These are phyloP conservation scores for Prosapia bicincta DNA, from an alignment of 2,888 invertebrate species.

Conservation along the genomic window DNA sequence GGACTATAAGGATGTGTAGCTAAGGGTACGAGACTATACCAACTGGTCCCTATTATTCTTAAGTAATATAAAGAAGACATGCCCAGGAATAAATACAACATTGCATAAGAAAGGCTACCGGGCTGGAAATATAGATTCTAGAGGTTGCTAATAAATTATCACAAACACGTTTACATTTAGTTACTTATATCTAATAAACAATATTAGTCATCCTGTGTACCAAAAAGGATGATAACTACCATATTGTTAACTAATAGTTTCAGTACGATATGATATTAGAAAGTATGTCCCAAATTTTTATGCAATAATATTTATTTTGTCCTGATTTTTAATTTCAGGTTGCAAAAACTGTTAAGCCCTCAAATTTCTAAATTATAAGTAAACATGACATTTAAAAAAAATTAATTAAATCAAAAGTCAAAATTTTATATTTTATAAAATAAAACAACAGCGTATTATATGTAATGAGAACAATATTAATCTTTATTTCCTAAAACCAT, in stretches of 20 bases:
- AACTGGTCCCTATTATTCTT: neutral
- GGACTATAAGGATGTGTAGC: too few species aligned
- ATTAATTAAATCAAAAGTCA: too few species aligned
- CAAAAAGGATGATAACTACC: constrained; percentile 13
- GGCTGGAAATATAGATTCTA: neutral
- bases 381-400: too few species aligned
- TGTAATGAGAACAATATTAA: too few species aligned
- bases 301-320: too few species aligned
- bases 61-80: neutral
- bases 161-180: constrained; percentile 10
- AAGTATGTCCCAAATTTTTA: neutral
- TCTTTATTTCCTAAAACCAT: too few species aligned
- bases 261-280: neutral
- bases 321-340: too few species aligned
- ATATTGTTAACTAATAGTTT: constrained; percentile 8
- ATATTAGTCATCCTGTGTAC: constrained; percentile 14
- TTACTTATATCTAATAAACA: constrained; percentile 20
- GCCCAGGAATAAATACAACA: neutral
- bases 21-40: neutral
- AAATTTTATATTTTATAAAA: too few species aligned
- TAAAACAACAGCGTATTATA: too few species aligned
- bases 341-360: too few species aligned
- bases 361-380: too few species aligned
- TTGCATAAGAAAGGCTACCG: neutral
- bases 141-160: constrained; percentile 21